Percentiles rank a stretch among this genome's conserved stretches.
Conservation (phyloP, 2,888 invertebrate species). For the Mellilla xanthometata region DNA sequence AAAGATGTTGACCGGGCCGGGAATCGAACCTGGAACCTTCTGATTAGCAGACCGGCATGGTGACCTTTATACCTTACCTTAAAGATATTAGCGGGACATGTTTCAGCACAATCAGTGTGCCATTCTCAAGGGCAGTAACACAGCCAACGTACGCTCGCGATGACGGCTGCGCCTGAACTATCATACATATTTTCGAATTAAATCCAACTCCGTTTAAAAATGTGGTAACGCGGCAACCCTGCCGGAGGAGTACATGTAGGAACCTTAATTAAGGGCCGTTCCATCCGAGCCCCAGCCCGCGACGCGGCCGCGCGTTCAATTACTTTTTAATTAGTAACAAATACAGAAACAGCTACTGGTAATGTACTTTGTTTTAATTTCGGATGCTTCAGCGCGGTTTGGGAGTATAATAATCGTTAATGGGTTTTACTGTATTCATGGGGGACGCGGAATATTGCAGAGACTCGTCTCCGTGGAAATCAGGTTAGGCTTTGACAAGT, state of each 20-base stretch:
- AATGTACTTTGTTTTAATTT: slow-evolving; percentile 38
- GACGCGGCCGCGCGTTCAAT: slow-evolving; percentile 45
- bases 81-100: no score
- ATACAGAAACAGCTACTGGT: slow-evolving; percentile 40
- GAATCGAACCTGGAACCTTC: no score
- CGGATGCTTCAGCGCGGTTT: slow-evolving; percentile 24
- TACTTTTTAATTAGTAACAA: slow-evolving; percentile 66
- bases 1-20: no score
- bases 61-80: no score
- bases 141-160: no score
- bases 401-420: slow-evolving; percentile 12
- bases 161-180: no score
- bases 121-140: no score
- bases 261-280: slow-evolving; percentile 66
- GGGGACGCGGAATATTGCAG: slow-evolving; percentile 1
- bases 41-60: no score
- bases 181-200: no score
- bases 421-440: slow-evolving; percentile 17
- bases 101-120: no score
- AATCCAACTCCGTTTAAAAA: no score
- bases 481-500: no score
- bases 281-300: slow-evolving; percentile 48
- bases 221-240: slow-evolving; percentile 8
- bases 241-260: slow-evolving; percentile 31
- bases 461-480: background rate